Evolutionary conservation across 2,797 vertebrate species (phyloP).

Genomic region (Mus minutoides): DNA sequence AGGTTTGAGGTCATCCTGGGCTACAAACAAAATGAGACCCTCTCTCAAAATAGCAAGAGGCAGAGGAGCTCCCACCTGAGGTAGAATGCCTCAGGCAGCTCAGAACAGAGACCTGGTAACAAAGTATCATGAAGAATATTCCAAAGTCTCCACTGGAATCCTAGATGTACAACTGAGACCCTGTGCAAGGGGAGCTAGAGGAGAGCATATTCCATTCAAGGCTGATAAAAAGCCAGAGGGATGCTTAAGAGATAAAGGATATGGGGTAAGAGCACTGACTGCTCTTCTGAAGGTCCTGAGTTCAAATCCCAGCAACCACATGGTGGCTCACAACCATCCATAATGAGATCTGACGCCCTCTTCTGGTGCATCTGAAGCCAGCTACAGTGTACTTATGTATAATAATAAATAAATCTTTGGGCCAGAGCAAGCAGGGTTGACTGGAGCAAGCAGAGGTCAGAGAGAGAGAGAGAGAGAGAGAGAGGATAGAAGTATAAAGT

Average conservation of each 20-base stretch:
- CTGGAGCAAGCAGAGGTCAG: too few species aligned
- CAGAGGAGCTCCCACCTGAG: neutral
- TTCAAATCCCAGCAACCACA: too few species aligned
- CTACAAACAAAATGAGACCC: neutral
- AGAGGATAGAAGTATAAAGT: neutral
- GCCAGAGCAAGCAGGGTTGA: too few species aligned
- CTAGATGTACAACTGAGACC: neutral
- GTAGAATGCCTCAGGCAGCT: neutral
- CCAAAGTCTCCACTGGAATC: neutral
- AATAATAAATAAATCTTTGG: too few species aligned
- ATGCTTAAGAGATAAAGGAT: neutral
- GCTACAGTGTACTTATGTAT: too few species aligned
- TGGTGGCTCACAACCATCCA: too few species aligned
- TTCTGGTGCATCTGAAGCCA: too few species aligned
- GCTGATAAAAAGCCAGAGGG: conserved; percentile 7
- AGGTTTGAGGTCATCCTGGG: neutral
- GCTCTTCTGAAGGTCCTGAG: too few species aligned
- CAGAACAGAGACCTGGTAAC: neutral
- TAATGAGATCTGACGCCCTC: too few species aligned
- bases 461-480: too few species aligned
- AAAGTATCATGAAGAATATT: neutral
- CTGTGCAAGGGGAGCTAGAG: neutral
- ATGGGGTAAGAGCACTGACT: neutral
- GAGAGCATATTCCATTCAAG: neutral
- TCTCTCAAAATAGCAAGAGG: neutral